These are phyloP conservation scores for Pyralis farinalis DNA, from an alignment of 2,888 invertebrate species.

Conservation along the genomic window DNA sequence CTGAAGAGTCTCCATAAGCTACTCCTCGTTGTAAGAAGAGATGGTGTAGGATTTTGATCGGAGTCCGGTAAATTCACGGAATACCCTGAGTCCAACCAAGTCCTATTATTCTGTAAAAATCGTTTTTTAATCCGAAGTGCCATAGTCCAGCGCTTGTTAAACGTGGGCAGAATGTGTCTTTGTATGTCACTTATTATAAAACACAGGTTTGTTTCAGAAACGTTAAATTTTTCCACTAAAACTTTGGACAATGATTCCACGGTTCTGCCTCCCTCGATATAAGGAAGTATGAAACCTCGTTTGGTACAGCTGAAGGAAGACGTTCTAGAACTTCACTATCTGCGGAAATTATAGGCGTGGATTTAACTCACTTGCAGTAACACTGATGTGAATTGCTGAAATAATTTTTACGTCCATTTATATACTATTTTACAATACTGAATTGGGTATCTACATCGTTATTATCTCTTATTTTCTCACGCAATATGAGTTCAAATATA, in stretches of 20 bases:
- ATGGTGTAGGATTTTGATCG: constrained; percentile 7
- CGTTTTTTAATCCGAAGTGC: neutral
- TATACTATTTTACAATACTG: no score
- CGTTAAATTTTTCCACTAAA: neutral
- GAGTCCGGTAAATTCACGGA: constrained; percentile 1
- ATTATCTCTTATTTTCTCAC: no score
- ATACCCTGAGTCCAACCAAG: neutral
- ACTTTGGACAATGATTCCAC: neutral
- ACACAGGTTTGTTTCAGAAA: constrained; percentile 3
- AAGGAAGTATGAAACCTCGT: no score
- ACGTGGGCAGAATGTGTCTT: neutral
- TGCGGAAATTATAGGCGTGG: no score
- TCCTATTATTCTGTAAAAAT: neutral
- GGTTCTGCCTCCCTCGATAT: no score
- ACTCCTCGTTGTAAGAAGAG: constrained; percentile 4
- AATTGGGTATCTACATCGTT: no score
- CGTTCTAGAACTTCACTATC: no score
- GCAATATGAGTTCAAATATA: no score
- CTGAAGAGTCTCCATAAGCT: constrained; percentile 12
- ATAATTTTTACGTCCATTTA: no score
- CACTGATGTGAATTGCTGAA: no score
- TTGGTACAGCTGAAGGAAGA: no score
- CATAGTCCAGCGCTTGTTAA: neutral
- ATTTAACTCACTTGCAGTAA: no score
- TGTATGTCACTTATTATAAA: constrained; percentile 7